Evolutionary conservation across 2,113 vertebrate genomes (phyloP), one percentile per base, ranked within the genome.

Genomic region (Paracanthobrama guichenoti): DNA sequence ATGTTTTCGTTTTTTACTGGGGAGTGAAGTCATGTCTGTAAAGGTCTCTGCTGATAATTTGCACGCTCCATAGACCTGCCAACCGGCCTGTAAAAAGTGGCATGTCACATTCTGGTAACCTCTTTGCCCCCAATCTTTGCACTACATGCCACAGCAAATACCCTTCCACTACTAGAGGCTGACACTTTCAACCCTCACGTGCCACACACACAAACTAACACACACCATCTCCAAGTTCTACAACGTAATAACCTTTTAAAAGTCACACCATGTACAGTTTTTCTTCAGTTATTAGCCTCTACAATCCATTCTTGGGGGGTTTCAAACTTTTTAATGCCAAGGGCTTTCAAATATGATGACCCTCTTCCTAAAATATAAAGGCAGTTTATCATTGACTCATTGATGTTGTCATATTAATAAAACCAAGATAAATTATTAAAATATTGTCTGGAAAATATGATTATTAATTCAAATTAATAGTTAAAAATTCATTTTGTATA

Each of bases 21-120:
- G 87, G 84, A 88, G 89, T 89, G 76, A 84, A 87, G 55, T 67
- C 73, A 48, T 78, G 83, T 89, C 90, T 89, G 90, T 90, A 92
- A 93, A 93, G 91, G 92, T 94, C 92, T 91, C 90, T 92, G 93
- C 93, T 93, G 93, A 92, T 94, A 91, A 94, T 95, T 94, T 94
- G 90, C 91, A 92, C 90, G 91, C 93, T 93, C 90, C 91, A 93
- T 92, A 86, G 89, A 90, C 91, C 91, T 85, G 90, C 89, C 89
- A 85, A 81, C 91, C 78, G 88, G 91, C 88, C 91, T 90, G 87
- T 90, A 91, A 92, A 93, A 93, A 93, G 90, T 74, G 91, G 93
- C 93, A 93, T 91, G 91, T 89, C 91, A 76, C 87, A 89, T 91
- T 92, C 92, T 88, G 91, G 90, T 90, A 92, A 93, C 93, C 93